These are phyloP conservation scores for Dendrolimus kikuchii DNA, from an alignment of 1,140 invertebrate genomes.

Conservation along the genomic window DNA sequence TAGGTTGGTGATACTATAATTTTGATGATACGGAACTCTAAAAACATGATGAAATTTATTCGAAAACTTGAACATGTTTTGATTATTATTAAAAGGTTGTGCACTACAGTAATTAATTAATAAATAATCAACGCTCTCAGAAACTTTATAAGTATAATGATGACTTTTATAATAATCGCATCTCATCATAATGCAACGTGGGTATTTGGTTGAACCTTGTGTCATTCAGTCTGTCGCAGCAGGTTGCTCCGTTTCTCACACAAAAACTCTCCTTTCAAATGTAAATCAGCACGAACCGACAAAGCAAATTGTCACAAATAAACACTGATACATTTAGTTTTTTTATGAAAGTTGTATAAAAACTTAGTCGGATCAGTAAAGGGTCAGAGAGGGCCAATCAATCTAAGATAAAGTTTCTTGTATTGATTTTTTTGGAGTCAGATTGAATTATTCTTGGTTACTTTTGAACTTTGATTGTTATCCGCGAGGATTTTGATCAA, in stretches of 20 bases:
- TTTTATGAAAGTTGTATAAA: slow-evolving; percentile 62
- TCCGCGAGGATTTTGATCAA: slow-evolving; percentile 57
- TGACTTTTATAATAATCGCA: too few species aligned
- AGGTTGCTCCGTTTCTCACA: slow-evolving; percentile 54
- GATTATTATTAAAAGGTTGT: too few species aligned
- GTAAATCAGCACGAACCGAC: slow-evolving; percentile 68
- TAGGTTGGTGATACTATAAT: too few species aligned
- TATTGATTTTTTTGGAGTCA: slow-evolving; percentile 51
- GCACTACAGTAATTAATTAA: too few species aligned
- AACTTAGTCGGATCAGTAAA: slow-evolving; percentile 55
- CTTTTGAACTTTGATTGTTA: slow-evolving; percentile 52
- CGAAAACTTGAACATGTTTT: too few species aligned
- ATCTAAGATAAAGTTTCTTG: slow-evolving; percentile 67
- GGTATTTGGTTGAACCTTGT: slow-evolving; percentile 36
- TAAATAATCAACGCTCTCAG: too few species aligned
- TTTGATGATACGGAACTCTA: too few species aligned
- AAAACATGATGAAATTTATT: too few species aligned
- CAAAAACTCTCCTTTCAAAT: slow-evolving; percentile 65
- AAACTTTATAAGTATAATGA: too few species aligned
- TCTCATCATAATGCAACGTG: neutral
- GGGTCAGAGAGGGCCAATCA: slow-evolving; percentile 66
- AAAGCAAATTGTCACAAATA: slow-evolving; percentile 73
- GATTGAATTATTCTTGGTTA: slow-evolving; percentile 37
- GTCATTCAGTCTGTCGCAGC: slow-evolving; percentile 64
- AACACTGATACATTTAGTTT: slow-evolving; percentile 65